Conservation (phyloP, 2,888 invertebrate species). For the Stegophylla sp. region DNA sequence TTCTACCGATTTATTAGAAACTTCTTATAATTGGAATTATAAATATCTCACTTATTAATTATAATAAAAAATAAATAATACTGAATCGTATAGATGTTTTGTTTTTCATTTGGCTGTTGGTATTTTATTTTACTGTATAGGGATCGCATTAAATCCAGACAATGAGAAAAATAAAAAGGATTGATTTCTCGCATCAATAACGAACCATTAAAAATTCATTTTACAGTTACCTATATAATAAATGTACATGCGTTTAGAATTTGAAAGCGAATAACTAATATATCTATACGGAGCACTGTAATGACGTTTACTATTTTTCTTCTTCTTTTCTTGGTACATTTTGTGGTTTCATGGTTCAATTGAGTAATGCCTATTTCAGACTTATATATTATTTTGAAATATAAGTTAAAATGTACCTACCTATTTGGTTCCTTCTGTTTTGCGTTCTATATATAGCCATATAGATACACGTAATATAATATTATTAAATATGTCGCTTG, state of each 20-base stretch:
- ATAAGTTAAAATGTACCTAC: not conserved
- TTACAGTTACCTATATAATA: not conserved
- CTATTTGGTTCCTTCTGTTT: not conserved
- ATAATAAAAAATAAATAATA: too few relatives aligned
- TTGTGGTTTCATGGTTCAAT: conserved; percentile 52
- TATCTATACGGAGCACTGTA: not conserved
- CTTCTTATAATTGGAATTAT: too few relatives aligned
- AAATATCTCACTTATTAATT: too few relatives aligned
- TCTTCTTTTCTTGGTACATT: conserved; percentile 17
- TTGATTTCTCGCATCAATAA: not conserved
- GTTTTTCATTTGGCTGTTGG: too few relatives aligned
- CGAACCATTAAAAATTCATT: not conserved
- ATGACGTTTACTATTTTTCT: conserved; percentile 36
- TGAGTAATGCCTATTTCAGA: conserved; percentile 21
- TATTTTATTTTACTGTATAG: too few relatives aligned
- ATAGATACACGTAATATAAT: too few relatives aligned
- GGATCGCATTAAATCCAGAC: too few relatives aligned
- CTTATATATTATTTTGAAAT: not conserved
- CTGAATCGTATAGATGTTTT: too few relatives aligned
- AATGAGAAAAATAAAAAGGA: not conserved
- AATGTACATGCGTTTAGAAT: not conserved
- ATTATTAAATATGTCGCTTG: too few relatives aligned
- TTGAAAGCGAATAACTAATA: not conserved
- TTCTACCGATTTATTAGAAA: too few relatives aligned
- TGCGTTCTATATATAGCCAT: not conserved